Base-by-base conservation (phyloP, 2,113 vertebrate species). In the Daphoenositta chrysoptera region DNA sequence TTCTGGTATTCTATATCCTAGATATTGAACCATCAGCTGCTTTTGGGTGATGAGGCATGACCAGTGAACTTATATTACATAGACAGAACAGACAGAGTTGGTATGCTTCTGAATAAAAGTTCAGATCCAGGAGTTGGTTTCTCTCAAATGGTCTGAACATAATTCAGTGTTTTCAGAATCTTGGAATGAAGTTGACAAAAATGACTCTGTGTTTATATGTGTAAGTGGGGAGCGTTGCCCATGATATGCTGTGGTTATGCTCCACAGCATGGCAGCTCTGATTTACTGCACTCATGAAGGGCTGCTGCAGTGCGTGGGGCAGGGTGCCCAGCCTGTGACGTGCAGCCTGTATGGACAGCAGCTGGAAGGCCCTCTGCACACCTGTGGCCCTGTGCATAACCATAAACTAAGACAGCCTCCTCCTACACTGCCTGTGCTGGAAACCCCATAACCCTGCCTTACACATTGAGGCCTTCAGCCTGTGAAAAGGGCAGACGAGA, bases 401-500 rank as follows among this genome's bases (percentile, higher is more conserved):
- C 24, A 30, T 15, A 24, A 27, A 17, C 15, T 42, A 23, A 22
- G 20, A 10, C 14, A 73, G 44, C 19, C 13, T 83, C 18, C 9
- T 56, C 7, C 44, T 68, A 3, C 20, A 1, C 23, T 79, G 69
- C 16, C 31, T 66, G 31, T 57, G 42, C 63, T 66, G 15, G 56
- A 35, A 26, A 19, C 56, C 40, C 35, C 35, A 2, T 18, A 56
- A 11, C 4, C 27, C 40, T 50, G 33, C 40, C 8, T 23, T 7
- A 7, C 37, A 47, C 45, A 33, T 8, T 0, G 4, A 10, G 48
- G 16, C 33, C 47, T 56, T 66, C 11, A 13, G 40, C 23, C 12
- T 5, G 16, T 9, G 15, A 37, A 30, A 20, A 7, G 7, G 37
- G 27, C 1, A 3, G 35, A 8, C 0, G 1, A 24, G 35, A 37